Evolutionary conservation across 2,797 vertebrate genomes (phyloP).

Genomic region (Emydoidea blandingii): DNA sequence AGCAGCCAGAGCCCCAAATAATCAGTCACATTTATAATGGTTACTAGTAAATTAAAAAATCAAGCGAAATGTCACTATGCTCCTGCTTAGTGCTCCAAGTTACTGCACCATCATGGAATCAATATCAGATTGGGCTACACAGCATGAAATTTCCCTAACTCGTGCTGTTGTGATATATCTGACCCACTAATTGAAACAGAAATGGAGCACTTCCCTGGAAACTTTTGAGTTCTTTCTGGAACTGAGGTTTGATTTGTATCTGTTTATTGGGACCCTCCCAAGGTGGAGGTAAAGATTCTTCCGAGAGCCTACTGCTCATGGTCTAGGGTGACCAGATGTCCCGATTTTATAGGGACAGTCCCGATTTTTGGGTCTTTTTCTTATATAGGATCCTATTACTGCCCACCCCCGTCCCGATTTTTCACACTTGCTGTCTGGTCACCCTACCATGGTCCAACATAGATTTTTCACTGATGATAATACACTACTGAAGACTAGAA

Average conservation of each 20-base stretch:
- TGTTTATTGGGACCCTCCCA: not conserved
- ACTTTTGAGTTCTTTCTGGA: not conserved
- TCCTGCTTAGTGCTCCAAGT: not conserved
- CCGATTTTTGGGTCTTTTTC: too few relatives aligned
- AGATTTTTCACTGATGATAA: not conserved
- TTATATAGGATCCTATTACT: too few relatives aligned
- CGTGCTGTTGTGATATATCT: not conserved
- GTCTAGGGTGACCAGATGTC: too few relatives aligned
- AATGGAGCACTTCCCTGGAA: not conserved
- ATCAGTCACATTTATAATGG: not conserved
- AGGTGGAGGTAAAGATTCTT: not conserved
- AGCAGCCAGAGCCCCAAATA: not conserved
- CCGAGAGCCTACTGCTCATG: not conserved
- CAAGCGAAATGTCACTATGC: not conserved
- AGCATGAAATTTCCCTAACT: not conserved
- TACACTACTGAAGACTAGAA: not conserved
- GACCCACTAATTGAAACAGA: not conserved
- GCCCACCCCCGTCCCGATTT: too few relatives aligned
- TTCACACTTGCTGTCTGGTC: too few relatives aligned
- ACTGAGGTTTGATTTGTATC: not conserved
- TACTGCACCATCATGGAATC: not conserved
- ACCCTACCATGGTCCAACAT: not conserved
- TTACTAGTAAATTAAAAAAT: not conserved
- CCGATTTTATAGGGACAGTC: too few relatives aligned
- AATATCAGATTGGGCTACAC: not conserved